Percentiles rank a stretch among this genome's conserved stretches.
These are phyloP conservation scores for Meta bourneti DNA, from an alignment of 2,888 invertebrate species.

Conservation along the genomic window DNA sequence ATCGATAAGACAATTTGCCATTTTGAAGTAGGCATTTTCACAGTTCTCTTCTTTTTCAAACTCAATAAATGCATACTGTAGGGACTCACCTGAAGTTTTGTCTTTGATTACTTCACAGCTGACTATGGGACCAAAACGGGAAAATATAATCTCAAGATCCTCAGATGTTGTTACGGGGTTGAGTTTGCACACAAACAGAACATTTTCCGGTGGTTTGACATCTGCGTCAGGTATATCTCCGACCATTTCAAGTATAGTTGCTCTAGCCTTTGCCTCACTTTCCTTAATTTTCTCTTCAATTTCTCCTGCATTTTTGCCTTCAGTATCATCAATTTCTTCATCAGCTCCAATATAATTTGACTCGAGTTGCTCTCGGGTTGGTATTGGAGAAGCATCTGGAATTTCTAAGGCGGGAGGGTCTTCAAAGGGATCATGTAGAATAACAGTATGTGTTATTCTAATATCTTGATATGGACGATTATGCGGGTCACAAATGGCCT, in stretches of 20 bases:
- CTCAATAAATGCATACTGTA: constrained; percentile 99
- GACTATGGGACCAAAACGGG: constrained; percentile 94
- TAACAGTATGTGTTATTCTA: constrained; percentile 94
- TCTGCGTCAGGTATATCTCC: constrained; percentile 98
- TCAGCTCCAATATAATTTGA: constrained; percentile 95
- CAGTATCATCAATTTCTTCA: constrained; percentile 94
- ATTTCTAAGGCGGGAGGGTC: constrained; percentile 89
- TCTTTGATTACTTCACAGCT: constrained; percentile 98
- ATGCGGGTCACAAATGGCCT: constrained; percentile 93
- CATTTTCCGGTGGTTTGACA: constrained; percentile 98
- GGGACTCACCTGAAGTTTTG: constrained; percentile 93
- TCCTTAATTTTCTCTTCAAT: constrained; percentile 92
- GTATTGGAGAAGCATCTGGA: constrained; percentile 94
- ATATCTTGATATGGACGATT: constrained; percentile 96
- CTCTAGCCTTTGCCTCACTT: constrained; percentile 96
- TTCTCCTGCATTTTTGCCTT: constrained; percentile 91
- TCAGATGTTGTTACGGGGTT: constrained; percentile 99
- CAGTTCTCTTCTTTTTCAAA: constrained; percentile 90
- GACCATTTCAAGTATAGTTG: constrained; percentile 98
- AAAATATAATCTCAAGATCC: constrained; percentile 98
- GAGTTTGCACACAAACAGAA: constrained; percentile 98
- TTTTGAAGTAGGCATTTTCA: constrained; percentile 99
- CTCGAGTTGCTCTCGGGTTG: constrained; percentile 88
- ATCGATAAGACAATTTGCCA: constrained; percentile 99
- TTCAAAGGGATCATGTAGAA: constrained; percentile 97